Percentiles rank a stretch among this genome's conserved stretches.
phyloP scores from a whole-genome alignment of 2,888 invertebrate species.

The Malthinus seriepunctatus region DNA sequence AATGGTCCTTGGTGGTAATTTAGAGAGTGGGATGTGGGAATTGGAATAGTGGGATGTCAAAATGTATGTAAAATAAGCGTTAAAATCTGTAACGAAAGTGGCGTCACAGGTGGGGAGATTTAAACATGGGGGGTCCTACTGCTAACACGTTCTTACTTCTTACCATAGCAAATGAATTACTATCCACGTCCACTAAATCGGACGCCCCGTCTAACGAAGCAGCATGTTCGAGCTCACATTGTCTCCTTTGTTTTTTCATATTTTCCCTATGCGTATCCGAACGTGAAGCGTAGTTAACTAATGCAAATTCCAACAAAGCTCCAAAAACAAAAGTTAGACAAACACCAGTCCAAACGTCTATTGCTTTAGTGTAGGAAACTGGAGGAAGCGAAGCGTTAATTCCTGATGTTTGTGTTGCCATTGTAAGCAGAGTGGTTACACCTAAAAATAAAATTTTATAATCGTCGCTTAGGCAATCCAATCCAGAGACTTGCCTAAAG shows the following conservation, averaged over 20 bases:
- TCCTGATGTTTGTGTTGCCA: conserved; percentile 96
- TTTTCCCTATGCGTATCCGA: conserved; percentile 91
- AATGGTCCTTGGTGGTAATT: too few relatives aligned
- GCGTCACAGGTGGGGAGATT: too few relatives aligned
- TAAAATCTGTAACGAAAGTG: too few relatives aligned
- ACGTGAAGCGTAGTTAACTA: conserved; percentile 95
- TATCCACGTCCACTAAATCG: conserved; percentile 84
- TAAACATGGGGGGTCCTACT: too few relatives aligned
- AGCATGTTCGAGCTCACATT: conserved; percentile 81
- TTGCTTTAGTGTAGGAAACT: conserved; percentile 97
- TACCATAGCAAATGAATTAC: conserved; percentile 93
- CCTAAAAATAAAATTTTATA: conserved; percentile 57
- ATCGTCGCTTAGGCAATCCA: too few relatives aligned
- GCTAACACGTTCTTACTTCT: too few relatives aligned
- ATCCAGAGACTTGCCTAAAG: conserved; percentile 68
- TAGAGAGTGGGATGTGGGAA: too few relatives aligned
- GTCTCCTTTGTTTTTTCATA: conserved; percentile 83
- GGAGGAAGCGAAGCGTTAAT: conserved; percentile 96
- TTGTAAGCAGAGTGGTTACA: conserved; percentile 93
- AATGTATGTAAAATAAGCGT: too few relatives aligned
- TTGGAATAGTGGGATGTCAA: too few relatives aligned
- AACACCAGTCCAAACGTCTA: conserved; percentile 97
- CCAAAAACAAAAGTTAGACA: conserved; percentile 98
- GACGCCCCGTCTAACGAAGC: conserved; percentile 84
- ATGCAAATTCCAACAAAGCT: conserved; percentile 94